Conservation (phyloP, 1,140 invertebrate species). For the Dryas iulia region DNA sequence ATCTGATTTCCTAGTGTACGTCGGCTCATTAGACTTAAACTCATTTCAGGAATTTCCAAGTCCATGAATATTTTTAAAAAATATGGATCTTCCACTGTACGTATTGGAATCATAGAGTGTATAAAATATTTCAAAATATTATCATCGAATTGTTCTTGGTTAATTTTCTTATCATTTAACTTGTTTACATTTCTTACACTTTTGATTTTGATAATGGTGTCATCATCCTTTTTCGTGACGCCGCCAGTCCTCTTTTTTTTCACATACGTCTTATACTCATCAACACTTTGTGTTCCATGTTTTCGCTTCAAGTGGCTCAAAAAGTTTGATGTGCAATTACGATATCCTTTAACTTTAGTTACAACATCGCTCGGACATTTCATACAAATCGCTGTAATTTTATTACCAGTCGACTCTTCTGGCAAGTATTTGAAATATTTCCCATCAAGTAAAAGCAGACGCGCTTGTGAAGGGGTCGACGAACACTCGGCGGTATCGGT, state of each 20-base stretch:
- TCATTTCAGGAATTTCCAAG: no score
- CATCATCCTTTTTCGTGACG: neutral
- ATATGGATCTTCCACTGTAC: neutral
- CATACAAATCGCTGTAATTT: neutral
- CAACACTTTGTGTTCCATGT: no score
- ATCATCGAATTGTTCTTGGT: slow-evolving; percentile 8
- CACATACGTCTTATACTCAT: no score
- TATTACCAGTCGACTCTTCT: neutral
- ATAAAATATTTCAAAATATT: slow-evolving; percentile 13
- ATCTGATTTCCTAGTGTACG: no score
- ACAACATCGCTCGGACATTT: neutral
- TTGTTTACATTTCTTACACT: neutral
- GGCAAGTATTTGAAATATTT: slow-evolving; percentile 2
- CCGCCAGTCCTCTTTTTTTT: neutral
- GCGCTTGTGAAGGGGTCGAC: no score
- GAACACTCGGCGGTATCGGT: no score
- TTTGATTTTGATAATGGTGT: neutral
- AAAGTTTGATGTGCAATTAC: neutral
- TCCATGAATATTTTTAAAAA: no score
- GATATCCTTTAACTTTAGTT: slow-evolving; percentile 1
- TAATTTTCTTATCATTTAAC: neutral
- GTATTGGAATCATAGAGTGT: slow-evolving; percentile 1
- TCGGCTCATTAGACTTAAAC: no score
- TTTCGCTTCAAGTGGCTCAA: slow-evolving; percentile 1
- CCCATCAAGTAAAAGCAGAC: neutral